Evolutionary conservation across 2,888 invertebrate species (phyloP).

Genomic region (Oscheius sp.): DNA sequence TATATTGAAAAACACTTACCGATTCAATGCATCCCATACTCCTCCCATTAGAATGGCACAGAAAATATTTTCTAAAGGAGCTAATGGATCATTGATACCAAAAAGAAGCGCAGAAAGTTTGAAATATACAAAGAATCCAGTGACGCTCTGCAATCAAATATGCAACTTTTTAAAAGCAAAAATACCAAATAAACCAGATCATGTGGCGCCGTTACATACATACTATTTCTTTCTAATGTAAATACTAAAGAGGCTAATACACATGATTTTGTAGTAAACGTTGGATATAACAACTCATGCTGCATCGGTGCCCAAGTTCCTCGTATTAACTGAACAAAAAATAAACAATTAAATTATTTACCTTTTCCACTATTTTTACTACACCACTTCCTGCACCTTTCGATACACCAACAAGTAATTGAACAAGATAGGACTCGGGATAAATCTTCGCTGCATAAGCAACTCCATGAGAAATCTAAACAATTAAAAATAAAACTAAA

Average conservation of each 20-base stretch:
- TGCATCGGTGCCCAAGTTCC: conserved; percentile 98
- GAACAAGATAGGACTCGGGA: conserved; percentile 93
- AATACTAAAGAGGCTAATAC: conserved; percentile 93
- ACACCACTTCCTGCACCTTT: conserved; percentile 95
- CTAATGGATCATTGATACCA: conserved; percentile 96
- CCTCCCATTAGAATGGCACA: conserved; percentile 96
- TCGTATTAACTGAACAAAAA: conserved; percentile 80
- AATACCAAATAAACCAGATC: conserved; percentile 91
- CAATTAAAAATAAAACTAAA: not conserved
- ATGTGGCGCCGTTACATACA: conserved; percentile 93
- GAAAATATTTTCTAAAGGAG: conserved; percentile 96
- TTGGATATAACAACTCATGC: conserved; percentile 97
- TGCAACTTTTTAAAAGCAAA: not conserved
- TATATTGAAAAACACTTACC: conserved; percentile 38
- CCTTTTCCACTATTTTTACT: conserved; percentile 87
- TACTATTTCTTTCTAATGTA: conserved; percentile 93
- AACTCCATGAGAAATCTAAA: conserved; percentile 87
- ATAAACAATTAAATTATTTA: not conserved
- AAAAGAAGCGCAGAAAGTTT: conserved; percentile 90
- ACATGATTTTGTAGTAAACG: conserved; percentile 82
- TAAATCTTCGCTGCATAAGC: conserved; percentile 93
- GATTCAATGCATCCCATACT: conserved; percentile 89
- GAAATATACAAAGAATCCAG: conserved; percentile 71
- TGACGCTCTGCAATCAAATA: conserved; percentile 56
- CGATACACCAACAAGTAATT: conserved; percentile 87